Evolutionary conservation across 2,888 invertebrate species (phyloP).

Genomic region (Margaritifera margaritifera): DNA sequence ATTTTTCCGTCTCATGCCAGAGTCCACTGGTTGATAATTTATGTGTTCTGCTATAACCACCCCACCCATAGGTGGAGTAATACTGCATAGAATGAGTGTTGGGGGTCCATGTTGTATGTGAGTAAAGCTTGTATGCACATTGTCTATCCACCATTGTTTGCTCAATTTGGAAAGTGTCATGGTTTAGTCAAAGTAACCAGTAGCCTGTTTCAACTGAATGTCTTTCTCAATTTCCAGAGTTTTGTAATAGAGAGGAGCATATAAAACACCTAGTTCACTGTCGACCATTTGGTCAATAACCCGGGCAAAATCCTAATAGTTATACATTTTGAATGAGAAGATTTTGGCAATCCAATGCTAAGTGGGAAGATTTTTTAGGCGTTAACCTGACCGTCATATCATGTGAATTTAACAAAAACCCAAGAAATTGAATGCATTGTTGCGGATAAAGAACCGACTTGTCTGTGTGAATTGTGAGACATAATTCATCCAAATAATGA

Average conservation of each 20-base stretch:
- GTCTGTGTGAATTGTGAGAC: no score
- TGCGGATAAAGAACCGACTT: no score
- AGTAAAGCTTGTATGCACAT: constrained; percentile 1
- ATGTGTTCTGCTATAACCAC: constrained; percentile 1
- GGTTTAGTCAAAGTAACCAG: constrained; percentile 22
- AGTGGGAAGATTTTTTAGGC: background rate
- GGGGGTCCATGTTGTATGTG: background rate
- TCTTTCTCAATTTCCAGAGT: constrained; percentile 23
- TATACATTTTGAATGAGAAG: background rate
- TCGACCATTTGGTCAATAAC: constrained; percentile 24
- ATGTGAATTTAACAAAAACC: constrained; percentile 23
- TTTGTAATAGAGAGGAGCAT: constrained; percentile 17
- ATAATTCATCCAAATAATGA: no score
- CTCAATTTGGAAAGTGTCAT: constrained; percentile 13
- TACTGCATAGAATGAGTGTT: constrained; percentile 7
- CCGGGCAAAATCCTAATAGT: constrained; percentile 11
- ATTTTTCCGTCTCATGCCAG: constrained; percentile 7
- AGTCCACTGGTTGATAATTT: constrained; percentile 6
- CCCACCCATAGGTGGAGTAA: constrained; percentile 12
- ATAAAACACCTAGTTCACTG: constrained; percentile 17
- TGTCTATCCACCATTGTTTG: constrained; percentile 14
- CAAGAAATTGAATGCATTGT: no score
- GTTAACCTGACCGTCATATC: constrained; percentile 19
- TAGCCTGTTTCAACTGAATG: constrained; percentile 6
- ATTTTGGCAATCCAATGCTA: no score